Evolutionary conservation across 2,797 vertebrate genomes (phyloP).

Genomic region (Sebastolobus altivelis): DNA sequence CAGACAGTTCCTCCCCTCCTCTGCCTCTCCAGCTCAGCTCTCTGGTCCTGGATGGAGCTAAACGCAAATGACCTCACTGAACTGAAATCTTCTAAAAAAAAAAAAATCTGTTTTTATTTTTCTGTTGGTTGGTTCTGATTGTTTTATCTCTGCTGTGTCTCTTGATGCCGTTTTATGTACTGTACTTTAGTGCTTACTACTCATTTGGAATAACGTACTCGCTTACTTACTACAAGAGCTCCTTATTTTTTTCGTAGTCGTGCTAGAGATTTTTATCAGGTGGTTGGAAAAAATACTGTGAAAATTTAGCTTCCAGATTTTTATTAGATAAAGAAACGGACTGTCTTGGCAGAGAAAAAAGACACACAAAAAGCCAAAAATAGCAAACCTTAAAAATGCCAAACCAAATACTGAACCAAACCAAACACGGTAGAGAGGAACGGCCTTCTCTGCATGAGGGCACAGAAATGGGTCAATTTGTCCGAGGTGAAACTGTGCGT

Average conservation of each 20-base stretch:
- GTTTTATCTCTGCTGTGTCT: conserved; percentile 84
- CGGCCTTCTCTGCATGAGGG: conserved; percentile 52
- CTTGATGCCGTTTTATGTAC: conserved; percentile 85
- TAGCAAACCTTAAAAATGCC: conserved; percentile 71
- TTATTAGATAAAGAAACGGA: conserved; percentile 85
- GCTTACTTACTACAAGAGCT: conserved; percentile 85
- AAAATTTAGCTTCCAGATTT: conserved; percentile 90
- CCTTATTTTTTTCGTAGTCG: conserved; percentile 87
- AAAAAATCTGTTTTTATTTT: conserved; percentile 81
- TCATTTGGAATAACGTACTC: conserved; percentile 85
- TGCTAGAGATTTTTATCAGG: conserved; percentile 91
- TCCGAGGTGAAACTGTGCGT: conserved; percentile 60
- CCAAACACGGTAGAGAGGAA: conserved; percentile 67
- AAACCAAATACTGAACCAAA: conserved; percentile 81
- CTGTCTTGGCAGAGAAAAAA: conserved; percentile 73
- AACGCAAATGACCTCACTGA: conserved; percentile 89
- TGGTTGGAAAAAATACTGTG: conserved; percentile 90
- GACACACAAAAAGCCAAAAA: conserved; percentile 80
- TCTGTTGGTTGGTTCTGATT: conserved; percentile 79
- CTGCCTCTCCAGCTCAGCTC: conserved; percentile 75
- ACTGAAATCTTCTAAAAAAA: conserved; percentile 83
- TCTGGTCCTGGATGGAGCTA: conserved; percentile 87
- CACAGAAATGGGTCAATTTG: conserved; percentile 53
- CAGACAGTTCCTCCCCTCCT: conserved; percentile 63
- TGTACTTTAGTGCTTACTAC: conserved; percentile 85